A percentile compares a stretch with the other conserved stretches of the same genome.
phyloP scores from a whole-genome alignment of 2,113 vertebrate genomes.

The Psittacus erithacus region DNA sequence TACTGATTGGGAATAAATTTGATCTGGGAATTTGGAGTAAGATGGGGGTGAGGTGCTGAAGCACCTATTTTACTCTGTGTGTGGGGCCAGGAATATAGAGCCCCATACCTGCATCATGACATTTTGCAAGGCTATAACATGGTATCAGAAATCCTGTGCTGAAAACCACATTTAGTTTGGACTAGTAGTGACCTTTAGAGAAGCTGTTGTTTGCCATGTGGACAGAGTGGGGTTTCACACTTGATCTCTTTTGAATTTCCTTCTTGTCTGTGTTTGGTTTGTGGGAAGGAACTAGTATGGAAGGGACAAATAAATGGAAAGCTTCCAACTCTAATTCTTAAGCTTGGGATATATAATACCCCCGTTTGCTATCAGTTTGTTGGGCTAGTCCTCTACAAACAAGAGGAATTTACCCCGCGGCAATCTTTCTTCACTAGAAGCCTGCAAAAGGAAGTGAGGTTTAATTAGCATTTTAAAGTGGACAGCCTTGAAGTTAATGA shows the following conservation, averaged over 20 bases:
- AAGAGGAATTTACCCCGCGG: conserved; percentile 42
- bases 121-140: not conserved
- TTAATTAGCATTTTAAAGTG: conserved; percentile 77
- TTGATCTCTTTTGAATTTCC: not conserved
- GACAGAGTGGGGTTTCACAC: not conserved
- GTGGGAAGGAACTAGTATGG: not conserved
- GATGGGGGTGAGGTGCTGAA: not conserved
- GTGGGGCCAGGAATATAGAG: not conserved
- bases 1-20: not conserved
- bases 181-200: not conserved
- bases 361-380: conserved; percentile 3
- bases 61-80: not conserved
- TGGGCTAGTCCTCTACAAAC: conserved; percentile 42
- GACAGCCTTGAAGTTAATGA: conserved; percentile 76
- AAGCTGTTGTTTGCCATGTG: not conserved
- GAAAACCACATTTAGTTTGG: not conserved
- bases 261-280: conserved; percentile 8
- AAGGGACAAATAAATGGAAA: conserved; percentile 2
- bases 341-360: not conserved
- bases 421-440: conserved; percentile 64
- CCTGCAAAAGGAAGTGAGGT: conserved; percentile 57
- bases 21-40: not conserved
- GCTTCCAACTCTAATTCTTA: conserved; percentile 8
- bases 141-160: not conserved
- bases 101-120: not conserved